Base-by-base conservation (phyloP, 2,113 vertebrate genomes). In the Polypterus bichir region DNA sequence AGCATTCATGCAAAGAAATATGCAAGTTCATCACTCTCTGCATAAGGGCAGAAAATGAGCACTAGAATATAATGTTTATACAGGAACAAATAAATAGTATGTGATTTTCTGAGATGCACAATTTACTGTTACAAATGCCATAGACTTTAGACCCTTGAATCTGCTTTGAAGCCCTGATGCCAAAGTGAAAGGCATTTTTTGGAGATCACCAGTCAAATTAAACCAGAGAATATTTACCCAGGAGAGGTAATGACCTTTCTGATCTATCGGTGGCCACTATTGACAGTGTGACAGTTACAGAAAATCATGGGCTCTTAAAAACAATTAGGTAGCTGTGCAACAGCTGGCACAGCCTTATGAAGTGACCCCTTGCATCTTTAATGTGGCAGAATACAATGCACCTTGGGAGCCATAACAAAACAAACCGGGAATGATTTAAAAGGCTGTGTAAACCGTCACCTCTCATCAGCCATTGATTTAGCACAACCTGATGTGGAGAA, bases 391-490 rank as follows among this genome's bases (percentile, higher is more conserved):
- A 74, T 74, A 69, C 77, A 66, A 62, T 55, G 54, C 9, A 55
- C 71, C 66, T 63, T 71, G 56, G 67, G 59, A 75, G 60, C 62
- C 51, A 74, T 71, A 74, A 74, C 69, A 73, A 76, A 74, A 71
- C 65, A 77, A 79, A 74, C 61, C 71, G 53, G 61, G 68, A 4
- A 61, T 46, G 49, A 78, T 76, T 77, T 56, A 66, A 73, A 71
- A 53, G 68, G 70, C 66, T 73, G 61, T 64, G 74, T 65, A 76
- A 73, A 54, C 62, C 44, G 65, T 79, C 72, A 68, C 49, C 62
- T 65, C 67, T 77, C 73, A 76, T 77, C 71, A 68, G 61, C 68
- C 64, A 66, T 66, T 73, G 71, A 80, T 78, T 82, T 78, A 74
- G 70, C 72, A 63, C 73, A 82, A 83, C 69, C 67, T 68, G 65